Base-by-base conservation (phyloP, 2,797 vertebrate genomes). In the Rhinoraja longicauda region DNA sequence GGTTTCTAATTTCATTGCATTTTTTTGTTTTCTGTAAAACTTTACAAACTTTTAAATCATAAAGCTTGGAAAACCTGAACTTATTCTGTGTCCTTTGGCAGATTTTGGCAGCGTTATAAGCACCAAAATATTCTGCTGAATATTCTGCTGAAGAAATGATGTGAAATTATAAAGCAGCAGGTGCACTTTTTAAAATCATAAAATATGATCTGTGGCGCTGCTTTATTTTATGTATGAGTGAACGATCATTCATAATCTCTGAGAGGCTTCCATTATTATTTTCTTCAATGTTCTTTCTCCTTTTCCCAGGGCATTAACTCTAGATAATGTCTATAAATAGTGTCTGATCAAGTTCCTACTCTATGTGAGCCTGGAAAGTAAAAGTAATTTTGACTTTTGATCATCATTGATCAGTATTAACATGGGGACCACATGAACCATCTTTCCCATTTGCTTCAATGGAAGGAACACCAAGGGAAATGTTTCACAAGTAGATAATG, bases 1-100 rank as follows among this genome's bases (percentile, higher is more conserved):
- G 70, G 90, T 92, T 92, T 53, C 90, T 92, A 75, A 57, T 92
- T 92, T 75, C 70, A 92, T 57, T 53, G 24, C n/a, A 53, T 53
- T 36, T 36, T 70, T 72, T 45, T 90, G 15, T 19, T 36, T 36
- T 53, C 39, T 32, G 32, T 53, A 24, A 45, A 26, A 39, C n/a
- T 92, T 75, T 26, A 24, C 7, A 53, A 75, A 75, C 90, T 53
- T 53, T 53, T n/a, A 92, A 53, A n/a, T 92, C 67, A 92, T 24
- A 53, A 57, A 75, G 15, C 24, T 53, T 24, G 57, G 45, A 53
- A 92, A 57, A 73, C 39, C 70, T 53, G 45, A 75, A 73, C 36
- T 53, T 92, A 53, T 24, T 26, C 70, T 39, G 1, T 90, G 70
- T 10, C 72, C 39, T 75, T 75, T 75, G 70, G 45, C 12, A 92